A percentile compares a stretch with the other conserved stretches of the same genome.
phyloP scores from a whole-genome alignment of 2,797 vertebrate species.

The Megalops cyprinoides region DNA sequence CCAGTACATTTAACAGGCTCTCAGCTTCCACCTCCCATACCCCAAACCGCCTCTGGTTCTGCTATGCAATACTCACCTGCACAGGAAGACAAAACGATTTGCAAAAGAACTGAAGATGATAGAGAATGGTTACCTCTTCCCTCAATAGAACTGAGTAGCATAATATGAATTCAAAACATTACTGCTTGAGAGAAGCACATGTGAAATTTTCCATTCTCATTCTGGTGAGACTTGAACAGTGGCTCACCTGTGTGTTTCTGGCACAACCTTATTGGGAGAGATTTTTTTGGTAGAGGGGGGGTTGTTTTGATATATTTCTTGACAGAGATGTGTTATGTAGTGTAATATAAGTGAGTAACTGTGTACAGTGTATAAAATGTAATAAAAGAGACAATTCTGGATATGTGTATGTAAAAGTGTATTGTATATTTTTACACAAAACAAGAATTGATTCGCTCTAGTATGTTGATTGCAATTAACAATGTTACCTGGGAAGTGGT shows the following conservation, averaged over 20 bases:
- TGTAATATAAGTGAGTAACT: conserved; percentile 44
- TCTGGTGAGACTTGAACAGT: conserved; percentile 28
- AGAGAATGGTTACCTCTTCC: conserved; percentile 2
- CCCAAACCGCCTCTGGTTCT: conserved; percentile 64
- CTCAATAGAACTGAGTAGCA: conserved; percentile 15
- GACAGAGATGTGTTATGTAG: conserved; percentile 40
- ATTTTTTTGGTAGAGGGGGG: neutral
- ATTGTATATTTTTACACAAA: conserved; percentile 48
- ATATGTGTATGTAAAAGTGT: conserved; percentile 46
- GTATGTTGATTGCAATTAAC: conserved; percentile 35
- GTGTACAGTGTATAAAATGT: conserved; percentile 54
- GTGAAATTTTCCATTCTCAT: conserved; percentile 24
- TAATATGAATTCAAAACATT: conserved; percentile 8
- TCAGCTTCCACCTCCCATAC: neutral
- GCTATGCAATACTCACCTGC: conserved; percentile 79
- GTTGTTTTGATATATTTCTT: conserved; percentile 38
- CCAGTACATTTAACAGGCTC: neutral
- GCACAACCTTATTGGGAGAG: conserved; percentile 33
- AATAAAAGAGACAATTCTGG: conserved; percentile 36
- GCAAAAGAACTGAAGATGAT: neutral
- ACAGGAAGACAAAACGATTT: conserved; percentile 42
- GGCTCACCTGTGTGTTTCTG: conserved; percentile 23
- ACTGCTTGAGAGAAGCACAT: conserved; percentile 35
- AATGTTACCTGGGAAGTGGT: conserved; percentile 26
- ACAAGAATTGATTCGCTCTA: conserved; percentile 27